phyloP scores from a whole-genome alignment of 2,113 vertebrate species.

The Atlantisia rogersi region DNA sequence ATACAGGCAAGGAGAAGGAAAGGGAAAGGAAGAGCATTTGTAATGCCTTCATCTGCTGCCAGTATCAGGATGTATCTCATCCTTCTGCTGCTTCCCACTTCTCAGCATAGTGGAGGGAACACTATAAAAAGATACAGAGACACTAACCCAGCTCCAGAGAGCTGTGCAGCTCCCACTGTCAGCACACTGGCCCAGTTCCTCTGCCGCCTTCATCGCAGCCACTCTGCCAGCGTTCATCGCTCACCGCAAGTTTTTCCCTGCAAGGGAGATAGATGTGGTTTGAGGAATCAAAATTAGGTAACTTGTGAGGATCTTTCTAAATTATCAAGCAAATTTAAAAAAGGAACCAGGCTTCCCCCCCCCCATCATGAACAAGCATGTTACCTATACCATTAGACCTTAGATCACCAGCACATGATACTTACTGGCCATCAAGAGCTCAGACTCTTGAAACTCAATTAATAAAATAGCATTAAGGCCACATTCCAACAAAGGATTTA shows the following conservation, averaged over 20 bases:
- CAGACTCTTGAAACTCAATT: background rate
- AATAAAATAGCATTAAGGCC: background rate
- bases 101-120: background rate
- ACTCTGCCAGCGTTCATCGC: accelerated
- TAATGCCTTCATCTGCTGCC: background rate
- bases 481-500: background rate
- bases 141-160: background rate
- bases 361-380: background rate
- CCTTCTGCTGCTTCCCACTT: background rate
- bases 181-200: background rate
- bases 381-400: background rate
- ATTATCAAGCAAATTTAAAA: background rate
- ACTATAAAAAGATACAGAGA: slow-evolving; percentile 34
- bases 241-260: background rate
- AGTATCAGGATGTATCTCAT: background rate
- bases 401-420: background rate
- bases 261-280: background rate
- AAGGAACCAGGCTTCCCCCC: background rate
- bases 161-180: background rate
- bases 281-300: background rate
- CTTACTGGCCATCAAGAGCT: background rate
- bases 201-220: background rate
- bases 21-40: background rate
- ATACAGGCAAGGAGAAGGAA: background rate
- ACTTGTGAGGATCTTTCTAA: background rate